Conservation (phyloP, 2,113 vertebrate genomes). For the Phaethon lepturus region DNA sequence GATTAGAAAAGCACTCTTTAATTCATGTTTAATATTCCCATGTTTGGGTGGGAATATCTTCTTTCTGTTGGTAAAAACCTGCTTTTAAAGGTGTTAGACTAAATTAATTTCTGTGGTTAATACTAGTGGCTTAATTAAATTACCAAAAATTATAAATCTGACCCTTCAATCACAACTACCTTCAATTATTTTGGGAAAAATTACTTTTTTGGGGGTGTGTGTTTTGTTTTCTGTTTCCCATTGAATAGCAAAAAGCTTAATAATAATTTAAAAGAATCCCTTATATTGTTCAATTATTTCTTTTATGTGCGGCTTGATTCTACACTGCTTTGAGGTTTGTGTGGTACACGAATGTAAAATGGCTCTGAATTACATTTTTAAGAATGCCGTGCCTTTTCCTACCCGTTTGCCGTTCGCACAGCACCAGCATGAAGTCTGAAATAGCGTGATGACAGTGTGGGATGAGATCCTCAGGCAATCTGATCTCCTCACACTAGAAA, state of each 20-base stretch:
- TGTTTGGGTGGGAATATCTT: constrained; percentile 15
- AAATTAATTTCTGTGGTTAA: constrained; percentile 21
- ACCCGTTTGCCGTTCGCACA: not conserved
- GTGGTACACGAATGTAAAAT: not conserved
- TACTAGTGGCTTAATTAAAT: not conserved
- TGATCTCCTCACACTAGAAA: not conserved
- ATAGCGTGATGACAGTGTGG: not conserved
- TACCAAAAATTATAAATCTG: not conserved
- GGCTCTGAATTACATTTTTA: not conserved
- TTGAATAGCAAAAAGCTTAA: not conserved
- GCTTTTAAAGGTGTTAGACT: not conserved
- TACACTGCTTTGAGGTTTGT: not conserved
- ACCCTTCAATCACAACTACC: not conserved
- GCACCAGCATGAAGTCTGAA: not conserved
- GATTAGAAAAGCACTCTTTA: constrained; percentile 4
- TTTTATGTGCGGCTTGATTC: not conserved
- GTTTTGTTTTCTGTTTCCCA: not conserved
- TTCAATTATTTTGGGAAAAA: not conserved
- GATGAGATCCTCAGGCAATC: not conserved
- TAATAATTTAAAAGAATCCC: not conserved
- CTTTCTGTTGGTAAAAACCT: not conserved
- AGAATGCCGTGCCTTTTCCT: not conserved
- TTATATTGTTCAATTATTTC: not conserved
- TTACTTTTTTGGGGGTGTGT: rapidly evolving
- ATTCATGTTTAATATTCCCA: too few species aligned